Conservation (phyloP, 2,797 vertebrate species). For the Crypturellus tataupa region DNA sequence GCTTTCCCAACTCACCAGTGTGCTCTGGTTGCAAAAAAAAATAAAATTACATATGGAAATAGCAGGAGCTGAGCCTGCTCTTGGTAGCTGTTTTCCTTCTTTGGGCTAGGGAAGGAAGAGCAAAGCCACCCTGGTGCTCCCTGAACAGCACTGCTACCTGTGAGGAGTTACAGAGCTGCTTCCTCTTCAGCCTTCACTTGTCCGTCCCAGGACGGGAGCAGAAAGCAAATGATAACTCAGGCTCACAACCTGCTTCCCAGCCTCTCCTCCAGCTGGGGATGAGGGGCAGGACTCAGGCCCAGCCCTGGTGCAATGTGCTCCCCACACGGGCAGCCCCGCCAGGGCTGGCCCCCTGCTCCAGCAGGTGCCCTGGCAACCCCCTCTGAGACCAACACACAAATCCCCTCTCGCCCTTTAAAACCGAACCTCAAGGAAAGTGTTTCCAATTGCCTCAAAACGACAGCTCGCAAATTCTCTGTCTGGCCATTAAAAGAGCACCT, state of each 20-base stretch:
- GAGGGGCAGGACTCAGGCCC: background rate
- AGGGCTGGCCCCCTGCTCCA: background rate
- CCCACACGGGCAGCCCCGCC: accelerated
- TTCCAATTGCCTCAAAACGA: conserved; percentile 57
- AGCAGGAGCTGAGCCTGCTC: background rate
- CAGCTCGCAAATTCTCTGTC: conserved; percentile 33
- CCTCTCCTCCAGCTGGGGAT: background rate
- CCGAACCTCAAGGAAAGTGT: conserved; percentile 50
- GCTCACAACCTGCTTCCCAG: background rate
- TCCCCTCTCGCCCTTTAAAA: conserved; percentile 5
- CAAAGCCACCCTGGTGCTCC: background rate
- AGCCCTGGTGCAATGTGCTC: background rate
- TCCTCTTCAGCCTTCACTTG: background rate
- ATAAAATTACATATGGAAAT: background rate
- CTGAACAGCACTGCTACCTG: background rate
- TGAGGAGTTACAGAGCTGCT: background rate
- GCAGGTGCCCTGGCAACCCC: background rate
- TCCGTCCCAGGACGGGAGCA: background rate
- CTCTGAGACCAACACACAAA: conserved; percentile 8
- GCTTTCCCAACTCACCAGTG: background rate
- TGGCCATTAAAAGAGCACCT: conserved; percentile 59
- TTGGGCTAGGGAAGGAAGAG: background rate
- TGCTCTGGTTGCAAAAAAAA: background rate
- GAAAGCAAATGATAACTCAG: background rate
- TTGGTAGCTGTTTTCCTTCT: background rate